phyloP scores from a whole-genome alignment of 2,113 vertebrate species.

The Campylomormyrus tamandua region DNA sequence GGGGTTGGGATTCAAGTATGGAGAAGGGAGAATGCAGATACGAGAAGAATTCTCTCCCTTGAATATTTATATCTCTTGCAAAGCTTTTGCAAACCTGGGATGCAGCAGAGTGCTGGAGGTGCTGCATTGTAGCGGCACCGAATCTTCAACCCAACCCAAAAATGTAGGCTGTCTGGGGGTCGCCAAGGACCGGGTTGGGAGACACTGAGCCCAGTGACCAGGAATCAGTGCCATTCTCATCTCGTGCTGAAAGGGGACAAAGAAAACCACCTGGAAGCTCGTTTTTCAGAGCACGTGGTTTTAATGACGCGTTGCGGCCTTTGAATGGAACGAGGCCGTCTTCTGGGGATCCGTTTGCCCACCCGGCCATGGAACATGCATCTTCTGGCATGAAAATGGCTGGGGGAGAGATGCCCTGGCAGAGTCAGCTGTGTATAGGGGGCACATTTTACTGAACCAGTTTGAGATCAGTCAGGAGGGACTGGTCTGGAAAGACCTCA shows the following conservation, averaged over 20 bases:
- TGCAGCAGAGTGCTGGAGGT: not conserved
- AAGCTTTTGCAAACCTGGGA: not conserved
- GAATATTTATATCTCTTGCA: not conserved
- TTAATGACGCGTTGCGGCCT: not conserved
- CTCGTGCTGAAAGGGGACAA: not conserved
- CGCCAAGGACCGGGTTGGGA: not conserved
- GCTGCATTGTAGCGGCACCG: not conserved
- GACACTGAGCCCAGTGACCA: not conserved
- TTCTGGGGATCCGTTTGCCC: not conserved
- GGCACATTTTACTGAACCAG: not conserved
- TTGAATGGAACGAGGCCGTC: not conserved
- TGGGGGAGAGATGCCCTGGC: not conserved
- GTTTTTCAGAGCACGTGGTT: not conserved
- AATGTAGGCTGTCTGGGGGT: not conserved
- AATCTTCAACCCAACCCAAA: not conserved
- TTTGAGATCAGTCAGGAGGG: not conserved
- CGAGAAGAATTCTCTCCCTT: not conserved
- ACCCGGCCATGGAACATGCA: not conserved
- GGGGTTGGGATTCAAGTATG: not conserved
- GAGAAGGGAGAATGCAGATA: not conserved
- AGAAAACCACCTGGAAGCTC: not conserved
- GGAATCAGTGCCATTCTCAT: not conserved
- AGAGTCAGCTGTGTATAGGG: not conserved
- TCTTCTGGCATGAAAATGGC: not conserved
- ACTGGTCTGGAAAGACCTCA: not conserved